Evolutionary conservation across 35 echinoderm and acorn worm species (phyloP), one percentile per base, ranked within the genome.

Genomic region (Holothuria glaberrima): DNA sequence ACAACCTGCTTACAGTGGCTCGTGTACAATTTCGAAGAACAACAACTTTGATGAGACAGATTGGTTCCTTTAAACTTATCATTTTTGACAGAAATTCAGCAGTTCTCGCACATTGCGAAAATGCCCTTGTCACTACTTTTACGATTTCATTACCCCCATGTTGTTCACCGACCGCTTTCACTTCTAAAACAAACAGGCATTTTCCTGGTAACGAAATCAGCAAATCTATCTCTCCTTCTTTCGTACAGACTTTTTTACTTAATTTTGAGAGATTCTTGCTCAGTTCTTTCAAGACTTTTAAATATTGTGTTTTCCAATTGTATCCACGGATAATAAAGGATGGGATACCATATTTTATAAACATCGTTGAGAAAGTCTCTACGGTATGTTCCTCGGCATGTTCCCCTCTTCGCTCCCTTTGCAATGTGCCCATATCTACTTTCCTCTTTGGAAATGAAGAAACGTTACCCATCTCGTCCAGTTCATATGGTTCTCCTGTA

Each of bases 311-410:
- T 83, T 59, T 59, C 79, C 79, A 83, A 25, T 22, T 19, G 52
- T 83, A 83, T 59, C 79, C 79, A 83, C 58, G 48, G 52, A 83
- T 83, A 33, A 83, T 59, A 58, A 83, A 83, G 5, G 79, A 83
- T 57, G 79, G 79, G 52, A 83, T 59, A 6, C 56, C 18, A 61
- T 83, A 59, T 83, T 59, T 83, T 27, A 27, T 83, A 0, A 83
- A 33, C 79, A 83, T 83, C 6, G 79, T 61, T 1, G 13, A 59
- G n/a, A 83, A 83, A 21, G 5, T 58, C 14, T 48, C 24, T 57
- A 83, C 41, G 6, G 52, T 59, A 41, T 19, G 20, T 59, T 83
- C n/a, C n/a, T n/a, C n/a, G n/a, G n/a, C n/a, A n/a, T n/a, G n/a
- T n/a, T n/a, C n/a, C n/a, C n/a, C n/a, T n/a, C 52, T 57, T 20